Evolutionary conservation across 1,140 invertebrate species (phyloP).

Genomic region (Gryllus bimaculatus): DNA sequence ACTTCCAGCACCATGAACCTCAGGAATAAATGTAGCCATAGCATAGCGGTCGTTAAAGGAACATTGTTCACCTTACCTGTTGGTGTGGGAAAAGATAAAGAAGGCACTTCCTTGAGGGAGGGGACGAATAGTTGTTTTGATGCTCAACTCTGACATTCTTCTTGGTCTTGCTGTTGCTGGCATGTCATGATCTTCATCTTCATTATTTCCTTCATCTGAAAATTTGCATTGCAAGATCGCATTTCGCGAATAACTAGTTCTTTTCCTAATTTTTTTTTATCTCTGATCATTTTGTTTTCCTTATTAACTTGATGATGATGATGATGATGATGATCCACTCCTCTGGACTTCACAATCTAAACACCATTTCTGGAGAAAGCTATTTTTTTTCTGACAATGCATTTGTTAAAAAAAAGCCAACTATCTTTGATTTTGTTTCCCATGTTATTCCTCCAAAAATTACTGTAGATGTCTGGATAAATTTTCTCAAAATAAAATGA

Average conservation of each 20-base stretch:
- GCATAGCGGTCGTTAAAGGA: neutral
- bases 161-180: conserved; percentile 62
- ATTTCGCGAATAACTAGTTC: conserved; percentile 7
- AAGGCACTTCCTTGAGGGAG: conserved; percentile 56
- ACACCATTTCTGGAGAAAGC: too few species aligned
- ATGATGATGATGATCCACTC: too few species aligned
- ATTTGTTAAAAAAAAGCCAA: too few species aligned
- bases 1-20: too few species aligned
- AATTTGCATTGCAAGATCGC: conserved; percentile 14
- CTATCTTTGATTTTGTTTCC: too few species aligned
- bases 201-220: conserved; percentile 32
- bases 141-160: conserved; percentile 60
- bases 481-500: too few species aligned
- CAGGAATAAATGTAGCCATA: too few species aligned
- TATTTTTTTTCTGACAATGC: too few species aligned
- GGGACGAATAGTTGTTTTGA: conserved; percentile 46
- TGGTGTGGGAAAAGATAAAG: conserved; percentile 43
- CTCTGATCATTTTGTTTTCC: neutral
- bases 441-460: too few species aligned
- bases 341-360: too few species aligned
- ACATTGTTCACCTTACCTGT: conserved; percentile 32
- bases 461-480: too few species aligned
- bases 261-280: neutral
- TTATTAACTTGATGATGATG: too few species aligned
- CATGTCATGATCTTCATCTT: conserved; percentile 43